Percentiles rank a stretch among this genome's conserved stretches.
These are phyloP conservation scores for Drosophila anomalata DNA, from an alignment of 2,888 invertebrate genomes.

Conservation along the genomic window DNA sequence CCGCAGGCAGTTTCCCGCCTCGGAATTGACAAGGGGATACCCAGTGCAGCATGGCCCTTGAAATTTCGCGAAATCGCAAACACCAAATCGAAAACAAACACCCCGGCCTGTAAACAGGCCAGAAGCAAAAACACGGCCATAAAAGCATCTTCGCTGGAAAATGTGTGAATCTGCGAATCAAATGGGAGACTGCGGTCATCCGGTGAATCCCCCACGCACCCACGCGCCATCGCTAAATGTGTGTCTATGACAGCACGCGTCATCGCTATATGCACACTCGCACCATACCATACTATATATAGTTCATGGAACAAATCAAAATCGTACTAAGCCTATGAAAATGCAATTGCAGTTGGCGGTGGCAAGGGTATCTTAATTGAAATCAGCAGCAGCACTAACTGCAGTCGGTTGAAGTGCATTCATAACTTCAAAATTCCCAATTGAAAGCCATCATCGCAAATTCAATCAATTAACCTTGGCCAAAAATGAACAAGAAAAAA, in stretches of 20 bases:
- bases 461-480: constrained; percentile 74
- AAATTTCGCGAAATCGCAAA: constrained; percentile 24
- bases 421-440: constrained; percentile 63
- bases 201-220: constrained; percentile 36
- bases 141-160: constrained; percentile 56
- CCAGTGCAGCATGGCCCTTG: constrained; percentile 22
- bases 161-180: constrained; percentile 29
- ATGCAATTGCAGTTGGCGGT: constrained; percentile 46
- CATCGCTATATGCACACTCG: not conserved
- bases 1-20: constrained; percentile 6
- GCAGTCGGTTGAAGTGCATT: constrained; percentile 70
- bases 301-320: constrained; percentile 30
- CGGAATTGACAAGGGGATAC: constrained; percentile 21
- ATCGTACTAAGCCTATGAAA: constrained; percentile 5
- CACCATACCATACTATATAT: not conserved
- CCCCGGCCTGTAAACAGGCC: constrained; percentile 35
- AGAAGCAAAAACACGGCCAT: constrained; percentile 47
- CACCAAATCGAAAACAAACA: constrained; percentile 49
- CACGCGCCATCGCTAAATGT: constrained; percentile 11
- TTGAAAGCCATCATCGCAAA: constrained; percentile 49
- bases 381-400: constrained; percentile 51
- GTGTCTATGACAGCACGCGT: constrained; percentile 25
- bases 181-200: constrained; percentile 34
- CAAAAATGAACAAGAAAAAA: constrained; percentile 46
- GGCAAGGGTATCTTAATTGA: constrained; percentile 66